Base-by-base conservation (phyloP, 2,113 vertebrate species). In the Odocoileus hemionus region DNA sequence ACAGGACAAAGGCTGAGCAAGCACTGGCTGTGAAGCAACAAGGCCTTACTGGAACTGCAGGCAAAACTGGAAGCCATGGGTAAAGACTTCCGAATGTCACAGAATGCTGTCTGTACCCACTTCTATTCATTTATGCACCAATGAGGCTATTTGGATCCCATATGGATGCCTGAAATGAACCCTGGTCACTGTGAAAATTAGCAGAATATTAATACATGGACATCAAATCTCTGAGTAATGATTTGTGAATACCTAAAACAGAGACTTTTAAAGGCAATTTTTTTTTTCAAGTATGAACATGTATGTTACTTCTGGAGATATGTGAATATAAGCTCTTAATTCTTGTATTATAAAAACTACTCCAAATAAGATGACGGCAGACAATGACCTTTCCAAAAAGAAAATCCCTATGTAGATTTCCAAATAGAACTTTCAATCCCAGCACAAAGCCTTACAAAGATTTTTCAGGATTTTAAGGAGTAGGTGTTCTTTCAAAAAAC, bases 131-230 rank as follows among this genome's bases (percentile, higher is more conserved):
- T 76, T 95, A 88, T 70, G 89, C 7, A 90, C 54, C 52, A 88
- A 25, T 58, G 89, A 96, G 74, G 89, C 26, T 86, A 94, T 50
- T 89, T 60, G 91, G 54, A 92, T 82, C 89, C 96, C 96, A 36
- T 45, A 57, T 10, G 28, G 58, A 95, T 43, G 93, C 89, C 93
- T 97, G 97, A 98, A 93, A 30, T 95, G 97, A 98, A 98, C 97
- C 96, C 97, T 96, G 94, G 61, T 94, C 30, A 64, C 78, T 94
- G 78, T 83, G 76, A 96, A 96, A 97, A 94, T 90, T 25, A 91
- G 89, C 36, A 93, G 85, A 96, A 83, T 43, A 76, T 76, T 76
- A 43, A 76, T 57, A 96, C 17, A 91, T 25, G 26, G 86, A 95
- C 60, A 95, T 67, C 25, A 87, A 94, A 94, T 14, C 82, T 39